Evolutionary conservation across 2,888 invertebrate genomes (phyloP), one percentile per base, ranked within the genome.

Genomic region (Leucania comma): DNA sequence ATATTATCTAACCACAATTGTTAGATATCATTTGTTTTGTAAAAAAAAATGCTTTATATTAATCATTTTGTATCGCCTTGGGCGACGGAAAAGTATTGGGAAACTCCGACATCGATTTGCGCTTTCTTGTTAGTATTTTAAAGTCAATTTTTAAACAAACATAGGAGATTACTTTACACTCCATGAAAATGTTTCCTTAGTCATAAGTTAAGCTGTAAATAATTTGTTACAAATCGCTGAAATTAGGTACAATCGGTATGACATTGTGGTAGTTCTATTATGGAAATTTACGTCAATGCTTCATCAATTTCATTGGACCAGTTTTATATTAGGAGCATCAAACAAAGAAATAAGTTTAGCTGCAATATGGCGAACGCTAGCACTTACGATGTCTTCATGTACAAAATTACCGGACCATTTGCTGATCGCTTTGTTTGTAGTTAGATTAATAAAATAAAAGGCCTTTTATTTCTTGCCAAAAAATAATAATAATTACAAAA

Each of bases 1-100:
- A 75, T 61, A 72, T 81, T 78, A 80, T 82, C 71, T 75, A 75
- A 76, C 83, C 75, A 20, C 81, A 82, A 80, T 81, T 74, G 80
- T 80, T 76, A 70, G 68, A 63, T 75, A 78, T 22, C 62, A 77
- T 79, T 77, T 80, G 75, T 79, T 64, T 62, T 77, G 29, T 29
- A 68, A 81, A 76, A 78, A 80, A 80, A 78, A 79, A 80, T 57
- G 77, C 61, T 61, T 62, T 70, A 81, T 68, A 65, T 71, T 62
- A 48, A 71, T 81, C 67, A 65, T 80, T 80, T 56, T 4, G 9
- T 72, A 75, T 75, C 75, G 84, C 78, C 81, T 75, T 83, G 84
- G 68, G 46, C 64, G 64, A 65, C 51, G 77, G 73, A 77, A 80
- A 71, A 76, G 60, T 72, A 51, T 53, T 70, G 10, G 48, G 12